Conservation (phyloP, 2,113 vertebrate genomes). For the Gracilinanus agilis region DNA sequence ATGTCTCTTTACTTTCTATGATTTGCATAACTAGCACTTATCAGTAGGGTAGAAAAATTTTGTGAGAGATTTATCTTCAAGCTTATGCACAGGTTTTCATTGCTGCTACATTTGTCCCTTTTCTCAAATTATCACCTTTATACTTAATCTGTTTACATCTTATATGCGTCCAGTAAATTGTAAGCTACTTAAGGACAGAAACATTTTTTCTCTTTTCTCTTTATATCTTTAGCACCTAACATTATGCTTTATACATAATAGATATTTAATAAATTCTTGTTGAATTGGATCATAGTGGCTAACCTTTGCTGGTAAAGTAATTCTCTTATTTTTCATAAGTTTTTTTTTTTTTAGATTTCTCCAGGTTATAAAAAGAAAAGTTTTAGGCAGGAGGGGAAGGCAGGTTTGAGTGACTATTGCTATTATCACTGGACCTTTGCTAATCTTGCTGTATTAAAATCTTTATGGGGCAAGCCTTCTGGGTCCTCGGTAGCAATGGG, state of each 20-base stretch:
- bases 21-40: constrained; percentile 20
- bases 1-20: background rate
- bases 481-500: background rate
- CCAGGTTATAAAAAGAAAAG: background rate
- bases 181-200: background rate
- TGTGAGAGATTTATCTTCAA: constrained; percentile 38
- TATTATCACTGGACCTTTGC: background rate
- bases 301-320: constrained; percentile 5
- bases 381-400: background rate
- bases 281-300: background rate
- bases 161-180: background rate
- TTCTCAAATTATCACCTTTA: background rate
- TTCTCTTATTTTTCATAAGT: constrained; percentile 53
- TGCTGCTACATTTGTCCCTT: background rate
- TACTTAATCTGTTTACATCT: background rate
- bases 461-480: background rate
- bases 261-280: background rate
- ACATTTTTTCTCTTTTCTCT: background rate
- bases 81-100: background rate
- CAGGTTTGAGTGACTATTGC: background rate
- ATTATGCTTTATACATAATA: background rate
- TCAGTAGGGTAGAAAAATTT: background rate
- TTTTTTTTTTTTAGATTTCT: constrained; percentile 26
- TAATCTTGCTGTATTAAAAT: constrained; percentile 2
- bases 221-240: background rate